These are phyloP conservation scores for Atethmia centrago DNA, from an alignment of 2,888 invertebrate genomes.

Conservation along the genomic window DNA sequence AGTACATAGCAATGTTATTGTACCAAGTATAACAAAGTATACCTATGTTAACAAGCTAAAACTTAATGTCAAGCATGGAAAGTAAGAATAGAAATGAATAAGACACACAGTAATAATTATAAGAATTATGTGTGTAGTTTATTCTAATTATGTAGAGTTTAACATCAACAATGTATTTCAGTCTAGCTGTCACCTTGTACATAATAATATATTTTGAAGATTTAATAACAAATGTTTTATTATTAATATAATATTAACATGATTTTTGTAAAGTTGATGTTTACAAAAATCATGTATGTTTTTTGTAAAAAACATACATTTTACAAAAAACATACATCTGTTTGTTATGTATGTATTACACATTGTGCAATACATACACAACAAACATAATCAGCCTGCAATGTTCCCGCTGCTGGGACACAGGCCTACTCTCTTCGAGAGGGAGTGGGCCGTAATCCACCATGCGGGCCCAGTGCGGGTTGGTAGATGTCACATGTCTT, in stretches of 20 bases:
- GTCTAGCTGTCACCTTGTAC: slow-evolving; percentile 13
- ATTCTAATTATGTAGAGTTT: not conserved
- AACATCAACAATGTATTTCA: not conserved
- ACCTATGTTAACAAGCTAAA: too few species aligned
- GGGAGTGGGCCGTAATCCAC: too few species aligned
- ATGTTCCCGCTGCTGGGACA: too few species aligned
- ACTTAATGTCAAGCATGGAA: not conserved
- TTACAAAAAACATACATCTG: too few species aligned
- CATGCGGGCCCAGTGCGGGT: too few species aligned
- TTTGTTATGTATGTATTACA: too few species aligned
- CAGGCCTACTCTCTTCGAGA: too few species aligned
- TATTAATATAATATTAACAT: not conserved
- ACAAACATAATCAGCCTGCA: too few species aligned
- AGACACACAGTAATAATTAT: not conserved
- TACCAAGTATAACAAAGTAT: not conserved
- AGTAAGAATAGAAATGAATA: not conserved
- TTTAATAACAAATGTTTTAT: not conserved
- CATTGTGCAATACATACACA: too few species aligned
- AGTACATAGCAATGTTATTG: not conserved
- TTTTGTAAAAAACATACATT: too few species aligned
- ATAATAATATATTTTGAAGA: not conserved
- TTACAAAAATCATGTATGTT: too few species aligned
- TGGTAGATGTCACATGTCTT: too few species aligned
- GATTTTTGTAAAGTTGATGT: slow-evolving; percentile 5
- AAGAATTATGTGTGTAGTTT: not conserved